Evolutionary conservation across 2,888 invertebrate genomes (phyloP), one percentile per base, ranked within the genome.

Genomic region (Maniola hyperantus): DNA sequence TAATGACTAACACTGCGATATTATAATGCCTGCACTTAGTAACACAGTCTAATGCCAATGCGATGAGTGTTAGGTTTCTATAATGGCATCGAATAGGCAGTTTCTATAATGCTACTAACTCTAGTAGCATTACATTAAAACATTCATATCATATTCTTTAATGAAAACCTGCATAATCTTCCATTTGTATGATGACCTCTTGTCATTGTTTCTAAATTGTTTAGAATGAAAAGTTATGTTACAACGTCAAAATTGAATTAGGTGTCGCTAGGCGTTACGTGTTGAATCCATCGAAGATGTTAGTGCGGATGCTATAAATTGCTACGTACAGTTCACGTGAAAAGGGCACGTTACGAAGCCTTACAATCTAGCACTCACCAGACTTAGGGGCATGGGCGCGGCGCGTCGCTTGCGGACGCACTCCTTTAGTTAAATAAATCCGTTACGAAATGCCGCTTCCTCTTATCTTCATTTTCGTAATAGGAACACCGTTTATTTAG

Each of bases 311-410:
- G 50, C 55, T 54, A 59, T 59, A 55, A 54, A 44, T 42, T 44
- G 36, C 50, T 55, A 67, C 51, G 50, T 67, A 62, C 73, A 77
- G 79, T 83, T 82, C 77, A 84, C 80, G 79, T 79, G 80, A 83
- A 85, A 86, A 85, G 83, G 85, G 85, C 86, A 86, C 85, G 84
- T 76, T 82, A 72, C 78, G 90, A 91, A 91, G 85, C 89, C 91
- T 90, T 91, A 92, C 79, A 87, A 87, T 79, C 82, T 91, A 92
- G 78, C 83, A 92, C 91, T 92, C 84, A 91, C 91, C 91, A 86
- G 85, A 84, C 85, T 84, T 83, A 84, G 82, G 87, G 81, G 85
- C 91, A 92, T 92, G 91, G 91, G 91, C 91, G 91, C 91, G 89
- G 90, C 90, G 88, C 89, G 82, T 77, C 82, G 82, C 82, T 83